Base-by-base conservation (phyloP, 2,113 vertebrate genomes). In the Pedionomus torquatus region DNA sequence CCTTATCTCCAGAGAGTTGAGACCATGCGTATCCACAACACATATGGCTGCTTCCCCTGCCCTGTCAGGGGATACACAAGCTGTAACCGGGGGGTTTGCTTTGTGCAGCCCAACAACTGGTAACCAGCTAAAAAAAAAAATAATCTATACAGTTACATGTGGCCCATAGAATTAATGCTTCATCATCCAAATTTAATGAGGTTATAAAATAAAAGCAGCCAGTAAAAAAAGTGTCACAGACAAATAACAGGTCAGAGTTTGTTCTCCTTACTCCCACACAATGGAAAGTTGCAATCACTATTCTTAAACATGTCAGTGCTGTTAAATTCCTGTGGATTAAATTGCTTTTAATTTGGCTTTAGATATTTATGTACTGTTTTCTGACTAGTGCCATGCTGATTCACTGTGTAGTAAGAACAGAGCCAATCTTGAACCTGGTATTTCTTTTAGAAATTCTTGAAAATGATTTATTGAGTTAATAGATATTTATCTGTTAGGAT, bases 191-290 rank as follows among this genome's bases (percentile, higher is more conserved):
- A 74, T 82, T 94, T 93, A 97, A 91, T 97, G 95, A 96, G 74
- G 65, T 95, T 96, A 93, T 81, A 94, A 95, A 97, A 87, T 97
- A 96, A 92, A 92, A 97, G 75, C 85, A 94, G 86, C 69, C 66
- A 88, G 92, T 90, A 95, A 97, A 89, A 83, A 91, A 97, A 90
- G 87, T 94, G 86, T 80, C 89, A 54, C 35, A 55, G 96, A 96
- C 83, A 96, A 96, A 92, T 89, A 94, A 68, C 72, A 96, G 94
- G 76, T 89, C 85, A 57, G 83, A 51, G 60, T 70, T 96, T 83
- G 61, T 57, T 92, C 84, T 93, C 52, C 54, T 49, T 64, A 35
- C 44, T 39, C 55, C 83, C 87, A 81, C 86, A 94, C 70, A 89
- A 51, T 94, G 78, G 89, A 96, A 96, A 85, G 88, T 63, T 79